phyloP scores from a whole-genome alignment of 2,888 invertebrate species.

The Noctua janthe region DNA sequence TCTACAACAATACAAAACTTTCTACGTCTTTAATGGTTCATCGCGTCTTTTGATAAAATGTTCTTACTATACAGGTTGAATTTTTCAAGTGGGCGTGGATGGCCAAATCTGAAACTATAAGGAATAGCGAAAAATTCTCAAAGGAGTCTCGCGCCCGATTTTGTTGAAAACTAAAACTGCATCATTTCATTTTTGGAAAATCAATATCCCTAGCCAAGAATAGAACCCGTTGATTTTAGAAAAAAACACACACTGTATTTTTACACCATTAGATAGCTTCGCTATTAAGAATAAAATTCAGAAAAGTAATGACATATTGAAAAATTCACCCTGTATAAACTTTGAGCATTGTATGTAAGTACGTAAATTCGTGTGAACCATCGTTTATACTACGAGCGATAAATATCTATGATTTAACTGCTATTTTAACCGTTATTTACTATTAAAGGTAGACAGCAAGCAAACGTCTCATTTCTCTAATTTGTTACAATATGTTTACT shows the following conservation, averaged over 20 bases:
- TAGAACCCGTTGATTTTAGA: too few relatives aligned
- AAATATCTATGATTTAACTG: constrained; percentile 63
- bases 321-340: constrained; percentile 12
- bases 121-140: too few relatives aligned
- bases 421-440: constrained; percentile 52
- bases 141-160: too few relatives aligned
- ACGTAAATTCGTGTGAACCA: constrained; percentile 35
- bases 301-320: too few relatives aligned
- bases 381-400: constrained; percentile 51
- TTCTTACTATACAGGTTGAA: constrained; percentile 34
- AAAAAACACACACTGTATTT: too few relatives aligned
- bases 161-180: too few relatives aligned
- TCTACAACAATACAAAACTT: constrained; percentile 50
- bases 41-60: constrained; percentile 49
- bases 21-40: constrained; percentile 47
- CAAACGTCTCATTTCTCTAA: constrained; percentile 57
- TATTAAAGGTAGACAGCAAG: constrained; percentile 2
- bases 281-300: too few relatives aligned
- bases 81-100: too few relatives aligned
- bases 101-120: too few relatives aligned
- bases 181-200: too few relatives aligned
- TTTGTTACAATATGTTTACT: constrained; percentile 59
- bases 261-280: too few relatives aligned
- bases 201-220: too few relatives aligned
- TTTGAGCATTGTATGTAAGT: constrained; percentile 33